phyloP scores from a whole-genome alignment of 2,888 invertebrate species.

The Falcaria lacertinaria region DNA sequence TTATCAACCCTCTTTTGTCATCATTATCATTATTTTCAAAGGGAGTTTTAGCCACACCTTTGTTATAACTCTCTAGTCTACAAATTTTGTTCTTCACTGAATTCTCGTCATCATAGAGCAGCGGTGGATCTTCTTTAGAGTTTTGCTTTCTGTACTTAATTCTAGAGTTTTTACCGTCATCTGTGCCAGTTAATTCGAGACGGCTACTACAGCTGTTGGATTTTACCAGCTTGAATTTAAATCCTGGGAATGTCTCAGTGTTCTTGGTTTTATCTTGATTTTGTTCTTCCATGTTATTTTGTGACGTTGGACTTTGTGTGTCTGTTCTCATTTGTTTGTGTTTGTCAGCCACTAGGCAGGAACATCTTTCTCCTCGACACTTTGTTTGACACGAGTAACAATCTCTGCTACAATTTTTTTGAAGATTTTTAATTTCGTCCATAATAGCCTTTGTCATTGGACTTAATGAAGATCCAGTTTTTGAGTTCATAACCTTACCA shows the following conservation, averaged over 20 bases:
- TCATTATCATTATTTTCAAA: conserved; percentile 59
- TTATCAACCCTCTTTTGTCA: conserved; percentile 36
- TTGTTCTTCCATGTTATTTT: conserved; percentile 36
- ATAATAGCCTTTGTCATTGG: conserved; percentile 87
- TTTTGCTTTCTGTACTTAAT: conserved; percentile 59
- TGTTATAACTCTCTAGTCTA: conserved; percentile 71
- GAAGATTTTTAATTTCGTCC: conserved; percentile 83
- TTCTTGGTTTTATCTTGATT: conserved; percentile 48
- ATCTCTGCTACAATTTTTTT: conserved; percentile 73
- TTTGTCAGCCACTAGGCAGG: conserved; percentile 65
- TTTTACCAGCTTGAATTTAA: conserved; percentile 90
- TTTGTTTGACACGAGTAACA: conserved; percentile 74
- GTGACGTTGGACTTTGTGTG: conserved; percentile 39
- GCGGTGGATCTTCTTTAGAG: conserved; percentile 65
- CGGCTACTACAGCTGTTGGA: conserved; percentile 93
- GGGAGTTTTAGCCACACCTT: conserved; percentile 66
- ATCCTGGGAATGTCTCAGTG: conserved; percentile 78
- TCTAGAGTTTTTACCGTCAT: conserved; percentile 72
- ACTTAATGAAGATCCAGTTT: conserved; percentile 81
- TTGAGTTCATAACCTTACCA: conserved; percentile 87
- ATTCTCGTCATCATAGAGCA: conserved; percentile 66
- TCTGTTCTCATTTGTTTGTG: conserved; percentile 52
- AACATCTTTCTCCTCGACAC: conserved; percentile 72
- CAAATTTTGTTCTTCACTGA: conserved; percentile 76
- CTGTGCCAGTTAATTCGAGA: conserved; percentile 87